Evolutionary conservation across 2,797 vertebrate species (phyloP).

Genomic region (Typhlichthys eigenmanni): DNA sequence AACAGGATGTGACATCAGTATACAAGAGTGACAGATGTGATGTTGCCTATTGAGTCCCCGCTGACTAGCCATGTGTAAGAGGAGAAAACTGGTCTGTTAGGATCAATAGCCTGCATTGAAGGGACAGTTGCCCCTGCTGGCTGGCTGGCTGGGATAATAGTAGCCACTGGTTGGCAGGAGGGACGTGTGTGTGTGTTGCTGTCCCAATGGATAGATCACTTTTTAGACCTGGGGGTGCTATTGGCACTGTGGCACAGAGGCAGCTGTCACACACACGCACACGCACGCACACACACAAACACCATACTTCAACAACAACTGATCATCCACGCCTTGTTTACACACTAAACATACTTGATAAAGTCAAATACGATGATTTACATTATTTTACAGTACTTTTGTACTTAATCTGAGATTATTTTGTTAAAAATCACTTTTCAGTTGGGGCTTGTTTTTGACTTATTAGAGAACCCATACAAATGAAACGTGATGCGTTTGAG

Average conservation of each 20-base stretch:
- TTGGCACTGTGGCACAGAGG: constrained; percentile 38
- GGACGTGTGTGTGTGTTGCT: constrained; percentile 13
- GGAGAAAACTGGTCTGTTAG: constrained; percentile 36
- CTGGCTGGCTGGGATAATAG: constrained; percentile 14
- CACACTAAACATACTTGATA: neutral
- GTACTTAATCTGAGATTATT: too few relatives aligned
- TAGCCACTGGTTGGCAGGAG: constrained; percentile 16
- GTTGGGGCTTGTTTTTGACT: too few relatives aligned
- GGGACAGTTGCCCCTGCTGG: constrained; percentile 20
- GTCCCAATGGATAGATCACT: constrained; percentile 20
- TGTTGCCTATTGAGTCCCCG: constrained; percentile 14
- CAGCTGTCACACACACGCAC: constrained; percentile 39
- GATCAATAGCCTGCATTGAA: constrained; percentile 55
- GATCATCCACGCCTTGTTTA: constrained; percentile 28
- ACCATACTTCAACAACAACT: neutral
- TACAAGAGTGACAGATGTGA: constrained; percentile 46
- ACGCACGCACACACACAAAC: constrained; percentile 7
- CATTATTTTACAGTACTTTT: constrained; percentile 12
- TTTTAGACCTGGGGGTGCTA: constrained; percentile 16
- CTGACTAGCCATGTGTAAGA: constrained; percentile 39
- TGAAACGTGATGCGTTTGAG: too few relatives aligned
- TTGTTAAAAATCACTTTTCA: too few relatives aligned
- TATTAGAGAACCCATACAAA: too few relatives aligned
- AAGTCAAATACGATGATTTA: constrained; percentile 3
- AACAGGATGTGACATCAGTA: constrained; percentile 34